Conservation (phyloP, 1,140 invertebrate genomes). For the Bombus difficillimus region DNA sequence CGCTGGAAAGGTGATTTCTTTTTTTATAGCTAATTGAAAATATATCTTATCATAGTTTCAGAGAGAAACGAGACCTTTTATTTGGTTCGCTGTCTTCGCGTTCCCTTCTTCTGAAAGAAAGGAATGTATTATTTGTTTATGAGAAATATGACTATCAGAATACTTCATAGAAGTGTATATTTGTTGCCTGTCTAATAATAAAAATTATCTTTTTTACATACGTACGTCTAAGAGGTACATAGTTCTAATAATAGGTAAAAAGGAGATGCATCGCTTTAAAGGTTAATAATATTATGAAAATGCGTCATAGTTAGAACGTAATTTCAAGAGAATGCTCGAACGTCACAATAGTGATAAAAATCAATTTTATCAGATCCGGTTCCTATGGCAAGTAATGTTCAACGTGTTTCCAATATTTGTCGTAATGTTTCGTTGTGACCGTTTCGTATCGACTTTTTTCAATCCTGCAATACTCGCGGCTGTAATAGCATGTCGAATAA, state of each 20-base stretch:
- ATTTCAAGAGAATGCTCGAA: neutral
- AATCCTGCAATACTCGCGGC: neutral
- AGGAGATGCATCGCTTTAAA: slow-evolving; percentile 29
- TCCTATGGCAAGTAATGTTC: neutral
- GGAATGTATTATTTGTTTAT: neutral
- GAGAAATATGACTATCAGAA: neutral
- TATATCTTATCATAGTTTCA: neutral
- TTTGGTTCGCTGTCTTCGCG: neutral
- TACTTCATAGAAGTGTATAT: slow-evolving; percentile 15
- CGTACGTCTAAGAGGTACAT: slow-evolving; percentile 35
- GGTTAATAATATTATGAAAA: slow-evolving; percentile 53
- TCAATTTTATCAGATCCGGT: neutral
- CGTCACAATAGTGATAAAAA: slow-evolving; percentile 5
- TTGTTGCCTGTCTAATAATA: slow-evolving; percentile 40
- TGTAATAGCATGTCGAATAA: neutral
- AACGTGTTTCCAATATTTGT: neutral
- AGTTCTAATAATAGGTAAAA: slow-evolving; percentile 44
- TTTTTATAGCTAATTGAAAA: neutral
- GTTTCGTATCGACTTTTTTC: neutral
- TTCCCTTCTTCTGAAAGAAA: neutral
- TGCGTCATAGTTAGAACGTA: slow-evolving; percentile 35
- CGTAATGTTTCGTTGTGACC: neutral
- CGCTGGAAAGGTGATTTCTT: neutral
- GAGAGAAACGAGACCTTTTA: neutral
- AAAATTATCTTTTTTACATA: slow-evolving; percentile 39